Evolutionary conservation across 2,113 vertebrate species (phyloP).

Genomic region (Nematolebias whitei): DNA sequence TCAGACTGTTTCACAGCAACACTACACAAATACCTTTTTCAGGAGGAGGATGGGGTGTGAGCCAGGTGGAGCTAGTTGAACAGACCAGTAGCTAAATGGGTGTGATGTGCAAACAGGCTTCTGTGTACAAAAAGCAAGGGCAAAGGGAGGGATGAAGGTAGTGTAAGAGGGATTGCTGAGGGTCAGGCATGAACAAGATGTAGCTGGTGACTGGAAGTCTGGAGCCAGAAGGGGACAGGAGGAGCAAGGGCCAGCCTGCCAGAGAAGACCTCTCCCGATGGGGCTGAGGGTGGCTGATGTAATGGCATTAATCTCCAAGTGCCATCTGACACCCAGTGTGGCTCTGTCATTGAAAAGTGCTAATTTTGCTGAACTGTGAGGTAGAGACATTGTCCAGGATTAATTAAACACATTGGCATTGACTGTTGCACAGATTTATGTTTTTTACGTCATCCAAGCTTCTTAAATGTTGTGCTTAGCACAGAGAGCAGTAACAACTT

Average conservation of each 20-base stretch:
- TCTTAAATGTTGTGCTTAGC: constrained; percentile 60
- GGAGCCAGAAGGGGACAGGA: constrained; percentile 63
- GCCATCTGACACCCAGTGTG: constrained; percentile 75
- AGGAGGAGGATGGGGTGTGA: constrained; percentile 12
- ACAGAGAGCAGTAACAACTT: constrained; percentile 42
- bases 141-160: constrained; percentile 28
- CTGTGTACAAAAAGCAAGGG: constrained; percentile 14
- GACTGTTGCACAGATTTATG: constrained; percentile 51
- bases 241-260: constrained; percentile 61
- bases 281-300: constrained; percentile 74
- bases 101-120: constrained; percentile 23
- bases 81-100: constrained; percentile 35
- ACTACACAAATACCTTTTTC: constrained; percentile 25
- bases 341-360: constrained; percentile 74
- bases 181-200: constrained; percentile 63
- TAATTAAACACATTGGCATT: constrained; percentile 72
- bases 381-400: constrained; percentile 63
- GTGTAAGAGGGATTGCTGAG: constrained; percentile 47
- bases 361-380: constrained; percentile 77
- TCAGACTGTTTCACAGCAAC: constrained; percentile 47
- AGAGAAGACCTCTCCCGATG: constrained; percentile 61
- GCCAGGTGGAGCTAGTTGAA: constrained; percentile 26
- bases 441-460: constrained; percentile 46
- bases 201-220: constrained; percentile 70
- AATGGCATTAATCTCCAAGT: constrained; percentile 77